Percentiles rank a stretch among this genome's conserved stretches.
phyloP scores from a whole-genome alignment of 2,888 invertebrate species.

The Tholera decimalis region DNA sequence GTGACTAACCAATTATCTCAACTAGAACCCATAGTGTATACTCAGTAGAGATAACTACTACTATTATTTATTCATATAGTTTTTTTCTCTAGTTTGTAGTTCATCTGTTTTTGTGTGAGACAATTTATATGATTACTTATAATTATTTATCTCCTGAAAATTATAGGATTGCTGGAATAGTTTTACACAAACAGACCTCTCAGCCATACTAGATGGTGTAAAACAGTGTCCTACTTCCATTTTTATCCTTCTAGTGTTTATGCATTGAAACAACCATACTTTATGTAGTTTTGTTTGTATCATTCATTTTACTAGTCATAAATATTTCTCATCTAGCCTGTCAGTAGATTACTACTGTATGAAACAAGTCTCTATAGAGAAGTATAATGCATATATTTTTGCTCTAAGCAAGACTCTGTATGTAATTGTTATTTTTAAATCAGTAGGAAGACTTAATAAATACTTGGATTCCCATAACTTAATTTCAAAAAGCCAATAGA shows the following conservation, averaged over 20 bases:
- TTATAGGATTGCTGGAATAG: not conserved
- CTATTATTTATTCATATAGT: constrained; percentile 1
- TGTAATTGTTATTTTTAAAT: no score
- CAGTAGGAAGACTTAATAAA: no score
- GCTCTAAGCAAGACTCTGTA: no score
- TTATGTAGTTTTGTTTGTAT: no score
- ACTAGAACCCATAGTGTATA: constrained; percentile 1
- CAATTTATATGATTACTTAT: not conserved
- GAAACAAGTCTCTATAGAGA: no score
- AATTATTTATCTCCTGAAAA: not conserved
- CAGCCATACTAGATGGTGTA: not conserved
- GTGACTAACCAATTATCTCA: constrained; percentile 15
- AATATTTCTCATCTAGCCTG: no score
- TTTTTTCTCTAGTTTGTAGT: not conserved
- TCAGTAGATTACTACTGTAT: no score
- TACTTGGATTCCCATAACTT: no score
- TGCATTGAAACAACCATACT: not conserved
- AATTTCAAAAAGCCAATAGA: no score
- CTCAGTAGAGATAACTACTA: constrained; percentile 2
- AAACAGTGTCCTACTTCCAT: not conserved
- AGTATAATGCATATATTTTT: no score
- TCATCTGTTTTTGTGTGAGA: no score
- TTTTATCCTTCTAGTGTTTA: not conserved
- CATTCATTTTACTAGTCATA: no score
- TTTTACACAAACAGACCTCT: not conserved